Evolutionary conservation across 1,140 invertebrate species (phyloP).

Genomic region (Dendrolimus punctatus): DNA sequence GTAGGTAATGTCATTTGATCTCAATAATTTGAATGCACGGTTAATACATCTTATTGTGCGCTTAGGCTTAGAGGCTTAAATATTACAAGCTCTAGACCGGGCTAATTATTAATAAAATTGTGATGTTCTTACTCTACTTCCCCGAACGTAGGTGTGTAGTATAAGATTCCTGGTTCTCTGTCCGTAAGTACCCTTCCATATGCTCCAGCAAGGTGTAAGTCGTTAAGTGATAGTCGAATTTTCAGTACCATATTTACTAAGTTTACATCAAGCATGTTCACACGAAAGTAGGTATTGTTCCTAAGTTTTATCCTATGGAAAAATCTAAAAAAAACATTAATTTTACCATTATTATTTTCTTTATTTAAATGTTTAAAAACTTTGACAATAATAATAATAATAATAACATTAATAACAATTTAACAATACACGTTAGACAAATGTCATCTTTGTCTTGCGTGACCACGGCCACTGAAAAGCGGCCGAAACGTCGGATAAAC

Average conservation of each 20-base stretch:
- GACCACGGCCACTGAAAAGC: too few species aligned
- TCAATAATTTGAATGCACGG: too few species aligned
- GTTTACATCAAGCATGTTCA: conserved; percentile 30
- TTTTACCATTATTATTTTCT: background rate
- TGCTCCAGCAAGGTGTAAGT: conserved; percentile 40
- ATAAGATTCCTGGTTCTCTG: conserved; percentile 25
- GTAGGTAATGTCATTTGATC: too few species aligned
- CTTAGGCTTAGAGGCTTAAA: too few species aligned
- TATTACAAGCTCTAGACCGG: too few species aligned
- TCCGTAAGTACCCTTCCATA: conserved; percentile 32
- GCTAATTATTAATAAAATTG: background rate
- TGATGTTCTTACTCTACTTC: conserved; percentile 38
- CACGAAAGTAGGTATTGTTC: conserved; percentile 42
- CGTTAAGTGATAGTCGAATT: conserved; percentile 28
- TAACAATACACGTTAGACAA: too few species aligned
- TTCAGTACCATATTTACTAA: conserved; percentile 29
- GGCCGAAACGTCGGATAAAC: too few species aligned
- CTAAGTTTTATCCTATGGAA: conserved; percentile 56
- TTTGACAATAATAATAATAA: background rate
- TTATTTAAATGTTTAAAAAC: background rate
- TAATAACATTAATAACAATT: conserved; percentile 4
- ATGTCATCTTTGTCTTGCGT: too few species aligned
- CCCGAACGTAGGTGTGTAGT: conserved; percentile 39
- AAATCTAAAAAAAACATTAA: conserved; percentile 27
- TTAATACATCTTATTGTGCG: too few species aligned